These are phyloP conservation scores for Celastrina argiolus DNA, from an alignment of 2,888 invertebrate genomes.

Conservation along the genomic window DNA sequence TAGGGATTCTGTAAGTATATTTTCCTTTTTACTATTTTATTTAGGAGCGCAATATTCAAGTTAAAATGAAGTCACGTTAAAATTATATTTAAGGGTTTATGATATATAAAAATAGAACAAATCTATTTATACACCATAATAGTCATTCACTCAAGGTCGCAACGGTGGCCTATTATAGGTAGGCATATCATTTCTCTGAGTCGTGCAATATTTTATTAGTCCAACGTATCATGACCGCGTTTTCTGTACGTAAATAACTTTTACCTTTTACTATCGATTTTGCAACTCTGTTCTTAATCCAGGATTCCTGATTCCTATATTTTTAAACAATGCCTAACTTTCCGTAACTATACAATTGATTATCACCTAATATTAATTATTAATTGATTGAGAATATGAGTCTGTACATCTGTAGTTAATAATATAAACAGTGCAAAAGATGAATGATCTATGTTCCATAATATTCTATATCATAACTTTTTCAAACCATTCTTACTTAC, in stretches of 20 bases:
- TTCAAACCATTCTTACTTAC: neutral
- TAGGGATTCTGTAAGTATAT: conserved; percentile 60
- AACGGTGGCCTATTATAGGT: conserved; percentile 35
- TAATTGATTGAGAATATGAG: too few relatives aligned
- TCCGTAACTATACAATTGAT: too few relatives aligned
- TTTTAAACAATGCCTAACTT: neutral
- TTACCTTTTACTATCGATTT: neutral
- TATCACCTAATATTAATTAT: too few relatives aligned
- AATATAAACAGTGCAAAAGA: too few relatives aligned
- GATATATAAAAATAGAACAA: conserved; percentile 40
- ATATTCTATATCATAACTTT: neutral
- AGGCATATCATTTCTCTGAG: conserved; percentile 51
- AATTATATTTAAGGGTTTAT: neutral
- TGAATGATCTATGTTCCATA: too few relatives aligned
- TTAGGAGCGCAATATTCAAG: neutral
- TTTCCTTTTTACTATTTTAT: neutral
- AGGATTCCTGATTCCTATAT: neutral
- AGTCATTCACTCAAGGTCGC: conserved; percentile 61
- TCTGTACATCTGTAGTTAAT: too few relatives aligned
- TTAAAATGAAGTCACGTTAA: neutral
- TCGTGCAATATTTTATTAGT: conserved; percentile 23
- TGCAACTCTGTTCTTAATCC: neutral
- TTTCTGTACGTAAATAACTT: conserved; percentile 14
- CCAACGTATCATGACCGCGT: neutral
- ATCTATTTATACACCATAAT: conserved; percentile 56